A percentile compares a stretch with the other conserved stretches of the same genome.
Conservation (phyloP, 1,140 invertebrate genomes). For the Melitaea cinxia region DNA sequence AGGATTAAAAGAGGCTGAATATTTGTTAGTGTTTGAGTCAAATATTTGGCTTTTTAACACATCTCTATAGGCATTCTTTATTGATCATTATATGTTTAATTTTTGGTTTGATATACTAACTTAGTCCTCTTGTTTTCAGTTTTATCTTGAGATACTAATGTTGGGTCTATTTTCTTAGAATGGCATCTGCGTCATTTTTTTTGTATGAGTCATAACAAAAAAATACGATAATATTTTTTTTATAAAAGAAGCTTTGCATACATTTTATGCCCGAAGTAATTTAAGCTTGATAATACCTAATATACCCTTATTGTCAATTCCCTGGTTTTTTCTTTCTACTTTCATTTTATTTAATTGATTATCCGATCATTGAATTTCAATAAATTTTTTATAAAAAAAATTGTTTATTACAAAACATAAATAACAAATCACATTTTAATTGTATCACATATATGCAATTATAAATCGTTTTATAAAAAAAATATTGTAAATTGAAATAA, state of each 20-base stretch:
- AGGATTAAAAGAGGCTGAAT: neutral
- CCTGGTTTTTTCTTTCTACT: slow-evolving; percentile 44
- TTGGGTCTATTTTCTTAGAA: no score
- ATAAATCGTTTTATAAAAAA: neutral
- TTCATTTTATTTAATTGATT: slow-evolving; percentile 5
- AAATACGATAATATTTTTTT: neutral
- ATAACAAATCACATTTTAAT: neutral
- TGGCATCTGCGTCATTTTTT: no score
- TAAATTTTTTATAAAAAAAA: neutral
- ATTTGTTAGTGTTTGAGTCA: slow-evolving; percentile 14
- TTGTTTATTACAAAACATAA: neutral
- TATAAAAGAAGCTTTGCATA: neutral
- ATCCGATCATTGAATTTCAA: slow-evolving; percentile 23
- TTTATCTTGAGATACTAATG: neutral
- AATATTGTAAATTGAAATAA: slow-evolving; percentile 13
- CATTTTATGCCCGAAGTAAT: slow-evolving; percentile 13
- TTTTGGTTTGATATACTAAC: neutral
- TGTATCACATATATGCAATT: neutral
- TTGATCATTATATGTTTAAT: neutral
- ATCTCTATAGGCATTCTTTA: neutral
- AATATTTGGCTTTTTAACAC: slow-evolving; percentile 14
- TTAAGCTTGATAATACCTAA: slow-evolving; percentile 16
- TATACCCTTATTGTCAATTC: slow-evolving; percentile 60
- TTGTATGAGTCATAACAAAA: neutral
- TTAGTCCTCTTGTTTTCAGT: neutral